phyloP scores from a whole-genome alignment of 2,797 vertebrate genomes.

The Amblyopsis hoosieri region DNA sequence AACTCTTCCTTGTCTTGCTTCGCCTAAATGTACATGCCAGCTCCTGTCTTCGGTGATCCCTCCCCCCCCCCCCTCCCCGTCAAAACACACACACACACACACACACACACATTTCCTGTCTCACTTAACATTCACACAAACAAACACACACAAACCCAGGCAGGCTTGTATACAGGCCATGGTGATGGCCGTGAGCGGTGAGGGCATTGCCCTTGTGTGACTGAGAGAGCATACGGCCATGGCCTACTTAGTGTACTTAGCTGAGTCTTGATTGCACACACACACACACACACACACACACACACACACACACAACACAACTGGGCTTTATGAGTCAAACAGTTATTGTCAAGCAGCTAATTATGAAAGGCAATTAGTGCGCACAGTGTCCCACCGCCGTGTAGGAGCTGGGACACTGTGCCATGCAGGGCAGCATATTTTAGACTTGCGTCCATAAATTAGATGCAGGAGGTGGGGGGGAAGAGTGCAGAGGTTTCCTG shows the following conservation, averaged over 20 bases:
- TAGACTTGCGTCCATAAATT: conserved; percentile 71
- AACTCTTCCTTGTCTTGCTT: conserved; percentile 73
- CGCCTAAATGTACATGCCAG: conserved; percentile 67
- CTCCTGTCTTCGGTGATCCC: conserved; percentile 31
- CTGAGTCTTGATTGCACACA: conserved; percentile 16
- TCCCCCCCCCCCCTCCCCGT: not conserved
- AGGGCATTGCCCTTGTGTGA: conserved; percentile 48
- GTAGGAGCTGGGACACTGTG: conserved; percentile 50
- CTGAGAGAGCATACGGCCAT: conserved; percentile 64
- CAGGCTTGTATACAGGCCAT: not conserved
- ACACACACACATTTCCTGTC: not conserved
- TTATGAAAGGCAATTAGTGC: conserved; percentile 84
- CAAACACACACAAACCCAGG: conserved; percentile 5
- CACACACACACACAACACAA: conserved; percentile 3
- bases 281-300: conserved; percentile 11
- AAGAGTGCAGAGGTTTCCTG: conserved; percentile 63
- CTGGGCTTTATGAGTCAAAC: conserved; percentile 67
- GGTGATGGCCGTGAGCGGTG: conserved; percentile 34
- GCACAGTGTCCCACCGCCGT: conserved; percentile 44
- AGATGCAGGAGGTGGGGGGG: conserved; percentile 45
- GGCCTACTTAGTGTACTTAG: conserved; percentile 72
- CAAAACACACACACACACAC: not conserved
- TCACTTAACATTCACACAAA: not conserved
- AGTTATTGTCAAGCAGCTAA: conserved; percentile 80
- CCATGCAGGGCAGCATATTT: conserved; percentile 44